Percentiles rank a stretch among this genome's conserved stretches.
These are phyloP conservation scores for Apotomis capreana DNA, from an alignment of 2,888 invertebrate genomes.

Conservation along the genomic window DNA sequence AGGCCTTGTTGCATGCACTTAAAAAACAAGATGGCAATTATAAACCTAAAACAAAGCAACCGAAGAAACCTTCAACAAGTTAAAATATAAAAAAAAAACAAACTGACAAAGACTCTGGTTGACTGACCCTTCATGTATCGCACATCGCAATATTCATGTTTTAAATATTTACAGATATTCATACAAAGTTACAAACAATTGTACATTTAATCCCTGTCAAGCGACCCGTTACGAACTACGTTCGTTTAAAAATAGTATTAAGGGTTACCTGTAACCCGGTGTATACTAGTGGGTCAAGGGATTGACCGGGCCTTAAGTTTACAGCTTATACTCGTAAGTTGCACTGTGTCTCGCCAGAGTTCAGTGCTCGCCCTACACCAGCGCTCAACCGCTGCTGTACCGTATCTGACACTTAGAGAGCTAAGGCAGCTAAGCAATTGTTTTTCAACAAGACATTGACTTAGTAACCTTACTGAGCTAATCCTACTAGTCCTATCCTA, in stretches of 20 bases:
- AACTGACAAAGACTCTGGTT: slow-evolving; percentile 31
- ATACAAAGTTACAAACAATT: slow-evolving; percentile 48
- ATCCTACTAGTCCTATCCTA: slow-evolving; percentile 8
- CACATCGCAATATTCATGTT: slow-evolving; percentile 30
- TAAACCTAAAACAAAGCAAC: not conserved
- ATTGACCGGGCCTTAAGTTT: slow-evolving; percentile 63
- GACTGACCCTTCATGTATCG: slow-evolving; percentile 7
- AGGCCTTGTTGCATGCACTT: not conserved
- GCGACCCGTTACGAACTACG: slow-evolving; percentile 68
- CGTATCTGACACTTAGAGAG: slow-evolving; percentile 69
- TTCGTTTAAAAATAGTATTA: slow-evolving; percentile 76
- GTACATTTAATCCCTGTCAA: slow-evolving; percentile 63
- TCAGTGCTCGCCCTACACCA: slow-evolving; percentile 59
- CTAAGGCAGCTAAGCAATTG: slow-evolving; percentile 71
- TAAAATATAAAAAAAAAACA: not conserved
- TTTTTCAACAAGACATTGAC: slow-evolving; percentile 82
- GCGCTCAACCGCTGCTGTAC: slow-evolving; percentile 78
- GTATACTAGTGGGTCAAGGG: slow-evolving; percentile 74
- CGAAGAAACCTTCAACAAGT: not conserved
- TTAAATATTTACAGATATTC: slow-evolving; percentile 41
- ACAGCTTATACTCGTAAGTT: slow-evolving; percentile 54
- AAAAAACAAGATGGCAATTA: not conserved
- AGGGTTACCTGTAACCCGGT: slow-evolving; percentile 66
- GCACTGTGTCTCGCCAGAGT: slow-evolving; percentile 45
- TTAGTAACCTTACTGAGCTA: slow-evolving; percentile 63